These are phyloP conservation scores for Chaetops frenatus DNA, from an alignment of 2,113 vertebrate genomes.

Conservation along the genomic window DNA sequence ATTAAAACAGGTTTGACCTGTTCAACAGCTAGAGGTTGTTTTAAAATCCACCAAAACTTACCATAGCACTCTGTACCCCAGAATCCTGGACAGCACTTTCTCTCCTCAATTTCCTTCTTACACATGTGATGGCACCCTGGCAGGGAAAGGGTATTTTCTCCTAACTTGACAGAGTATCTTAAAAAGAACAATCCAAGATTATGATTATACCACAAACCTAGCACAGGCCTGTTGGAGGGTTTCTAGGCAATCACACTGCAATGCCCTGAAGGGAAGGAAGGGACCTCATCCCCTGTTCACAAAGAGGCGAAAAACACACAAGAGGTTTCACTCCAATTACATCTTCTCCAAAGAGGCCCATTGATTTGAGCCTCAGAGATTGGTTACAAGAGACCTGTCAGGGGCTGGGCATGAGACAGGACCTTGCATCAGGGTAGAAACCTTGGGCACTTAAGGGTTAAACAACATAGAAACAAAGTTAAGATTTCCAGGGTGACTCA, in stretches of 20 bases:
- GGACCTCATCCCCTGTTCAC: not conserved
- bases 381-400: not conserved
- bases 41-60: constrained; percentile 52
- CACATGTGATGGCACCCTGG: constrained; percentile 80
- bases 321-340: not conserved
- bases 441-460: not conserved
- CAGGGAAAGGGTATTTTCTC: constrained; percentile 59
- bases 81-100: constrained; percentile 82
- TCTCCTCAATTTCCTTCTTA: constrained; percentile 62
- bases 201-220: not conserved
- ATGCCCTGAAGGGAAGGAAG: not conserved
- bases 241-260: not conserved
- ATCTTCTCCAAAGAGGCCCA: not conserved
- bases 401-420: not conserved
- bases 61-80: constrained; percentile 85
- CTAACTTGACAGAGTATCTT: constrained; percentile 83
- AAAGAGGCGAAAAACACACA: too few species aligned
- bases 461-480: not conserved
- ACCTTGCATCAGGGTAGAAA: not conserved
- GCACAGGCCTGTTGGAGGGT: not conserved
- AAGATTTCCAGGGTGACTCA: not conserved
- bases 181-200: constrained; percentile 19
- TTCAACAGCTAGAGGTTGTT: not conserved
- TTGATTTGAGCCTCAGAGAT: not conserved
- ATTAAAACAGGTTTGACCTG: not conserved